phyloP scores from a whole-genome alignment of 2,113 vertebrate species.

The Thinocorus orbignyianus region DNA sequence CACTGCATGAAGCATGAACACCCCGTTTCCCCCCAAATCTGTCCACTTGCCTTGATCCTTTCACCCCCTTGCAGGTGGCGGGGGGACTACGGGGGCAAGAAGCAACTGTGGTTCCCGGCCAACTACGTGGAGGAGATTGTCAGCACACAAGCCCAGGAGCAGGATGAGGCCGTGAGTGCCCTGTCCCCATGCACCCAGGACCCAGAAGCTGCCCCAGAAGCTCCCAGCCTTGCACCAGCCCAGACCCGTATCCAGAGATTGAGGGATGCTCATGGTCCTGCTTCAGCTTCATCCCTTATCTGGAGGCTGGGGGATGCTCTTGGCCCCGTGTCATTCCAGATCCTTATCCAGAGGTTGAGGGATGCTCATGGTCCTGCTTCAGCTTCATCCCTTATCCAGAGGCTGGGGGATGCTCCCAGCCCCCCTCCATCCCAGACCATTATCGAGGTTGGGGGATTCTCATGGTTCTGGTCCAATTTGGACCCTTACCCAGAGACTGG shows the following conservation, averaged over 20 bases:
- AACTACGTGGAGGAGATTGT: constrained; percentile 96
- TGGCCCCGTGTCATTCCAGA: not conserved
- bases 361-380: not conserved
- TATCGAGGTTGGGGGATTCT: not conserved
- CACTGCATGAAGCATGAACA: not conserved
- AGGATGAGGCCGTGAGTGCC: constrained; percentile 80
- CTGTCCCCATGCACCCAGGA: fast-evolving
- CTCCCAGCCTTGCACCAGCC: not conserved
- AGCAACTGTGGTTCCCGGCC: constrained; percentile 98
- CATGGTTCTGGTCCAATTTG: fast-evolving
- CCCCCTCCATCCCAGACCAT: not conserved
- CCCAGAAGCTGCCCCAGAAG: fast-evolving
- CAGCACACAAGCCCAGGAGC: constrained; percentile 81
- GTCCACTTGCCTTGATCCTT: constrained; percentile 42
- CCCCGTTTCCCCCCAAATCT: not conserved
- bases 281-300: not conserved
- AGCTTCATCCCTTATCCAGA: not conserved
- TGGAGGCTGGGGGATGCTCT: not conserved
- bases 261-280: not conserved
- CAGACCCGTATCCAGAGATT: not conserved
- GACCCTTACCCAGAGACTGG: not conserved
- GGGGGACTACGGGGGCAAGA: constrained; percentile 94
- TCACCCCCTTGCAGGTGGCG: constrained; percentile 87
- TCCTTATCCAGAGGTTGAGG: not conserved
- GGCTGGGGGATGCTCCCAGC: not conserved